phyloP scores from a whole-genome alignment of 2,888 invertebrate genomes.

The Pristionchus maxplancki region DNA sequence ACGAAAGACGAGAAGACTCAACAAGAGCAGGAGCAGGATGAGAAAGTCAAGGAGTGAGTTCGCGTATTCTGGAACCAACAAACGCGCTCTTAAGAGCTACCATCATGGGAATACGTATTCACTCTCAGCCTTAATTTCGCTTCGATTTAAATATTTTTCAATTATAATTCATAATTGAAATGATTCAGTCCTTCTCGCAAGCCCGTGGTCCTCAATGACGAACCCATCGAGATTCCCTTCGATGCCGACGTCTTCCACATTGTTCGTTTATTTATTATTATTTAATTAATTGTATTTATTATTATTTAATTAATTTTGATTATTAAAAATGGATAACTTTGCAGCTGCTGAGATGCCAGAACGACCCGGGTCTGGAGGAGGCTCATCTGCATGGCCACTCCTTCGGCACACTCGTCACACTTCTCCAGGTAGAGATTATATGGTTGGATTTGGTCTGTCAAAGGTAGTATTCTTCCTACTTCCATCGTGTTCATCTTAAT shows the following conservation, averaged over 20 bases:
- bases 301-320: not conserved
- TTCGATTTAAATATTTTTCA: too few relatives aligned
- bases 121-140: too few relatives aligned
- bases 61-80: not conserved
- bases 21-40: not conserved
- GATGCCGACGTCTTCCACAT: not conserved
- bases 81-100: too few relatives aligned
- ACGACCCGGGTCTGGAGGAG: conserved; percentile 22
- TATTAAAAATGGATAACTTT: not conserved
- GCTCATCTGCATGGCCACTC: not conserved
- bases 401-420: not conserved
- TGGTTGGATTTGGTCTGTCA: too few relatives aligned
- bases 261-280: not conserved
- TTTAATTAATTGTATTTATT: not conserved
- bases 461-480: too few relatives aligned
- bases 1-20: not conserved
- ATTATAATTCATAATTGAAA: not conserved
- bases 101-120: too few relatives aligned
- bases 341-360: conserved; percentile 27
- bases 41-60: not conserved
- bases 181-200: not conserved
- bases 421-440: not conserved
- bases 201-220: conserved; percentile 22
- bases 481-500: too few relatives aligned
- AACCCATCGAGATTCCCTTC: conserved; percentile 12